These are phyloP conservation scores for Solenodon paradoxus DNA, from an alignment of 2,113 vertebrate species.

Conservation along the genomic window DNA sequence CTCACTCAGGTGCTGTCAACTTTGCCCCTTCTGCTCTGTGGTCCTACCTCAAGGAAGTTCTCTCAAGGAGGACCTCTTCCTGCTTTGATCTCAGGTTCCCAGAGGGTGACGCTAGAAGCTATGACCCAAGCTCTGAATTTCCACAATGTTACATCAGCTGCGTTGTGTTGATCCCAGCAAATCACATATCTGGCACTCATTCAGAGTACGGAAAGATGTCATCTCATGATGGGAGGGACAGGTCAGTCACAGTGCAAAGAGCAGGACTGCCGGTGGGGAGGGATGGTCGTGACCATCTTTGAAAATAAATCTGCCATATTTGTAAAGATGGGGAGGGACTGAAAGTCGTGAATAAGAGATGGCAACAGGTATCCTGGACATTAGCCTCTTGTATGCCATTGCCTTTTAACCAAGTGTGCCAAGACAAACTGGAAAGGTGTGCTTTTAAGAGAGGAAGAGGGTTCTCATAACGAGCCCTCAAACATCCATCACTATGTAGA, in stretches of 20 bases:
- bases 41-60: not conserved
- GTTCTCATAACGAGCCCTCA: not conserved
- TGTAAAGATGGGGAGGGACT: not conserved
- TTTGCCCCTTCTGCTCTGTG: not conserved
- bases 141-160: too few relatives aligned
- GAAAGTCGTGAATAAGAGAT: not conserved
- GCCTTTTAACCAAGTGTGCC: not conserved
- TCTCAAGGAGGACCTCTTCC: not conserved
- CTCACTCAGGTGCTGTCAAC: accelerated
- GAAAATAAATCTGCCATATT: not conserved
- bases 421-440: not conserved
- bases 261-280: not conserved
- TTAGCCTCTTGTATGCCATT: not conserved
- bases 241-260: not conserved
- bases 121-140: not conserved
- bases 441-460: not conserved
- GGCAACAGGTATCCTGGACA: not conserved
- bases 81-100: not conserved
- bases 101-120: not conserved
- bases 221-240: not conserved
- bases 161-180: not conserved
- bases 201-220: not conserved
- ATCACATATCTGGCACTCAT: not conserved
- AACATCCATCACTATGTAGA: not conserved
- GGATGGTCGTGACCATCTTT: not conserved